Conservation (phyloP, 2,888 invertebrate species). For the Bibio marci region DNA sequence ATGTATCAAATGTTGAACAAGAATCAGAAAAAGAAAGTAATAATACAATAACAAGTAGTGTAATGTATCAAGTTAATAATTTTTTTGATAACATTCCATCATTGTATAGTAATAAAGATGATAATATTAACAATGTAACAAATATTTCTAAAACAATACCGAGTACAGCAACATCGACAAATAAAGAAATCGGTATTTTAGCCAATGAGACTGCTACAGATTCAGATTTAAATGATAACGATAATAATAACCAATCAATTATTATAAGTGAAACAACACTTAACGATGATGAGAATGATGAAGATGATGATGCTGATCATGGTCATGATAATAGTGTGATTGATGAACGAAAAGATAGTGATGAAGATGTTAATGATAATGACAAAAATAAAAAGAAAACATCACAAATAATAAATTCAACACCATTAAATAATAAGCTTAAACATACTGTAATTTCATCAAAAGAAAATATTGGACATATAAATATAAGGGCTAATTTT, state of each 20-base stretch:
- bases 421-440: background rate
- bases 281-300: too few relatives aligned
- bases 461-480: slow-evolving; percentile 7
- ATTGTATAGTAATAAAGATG: background rate
- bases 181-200: background rate
- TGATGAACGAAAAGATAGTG: too few relatives aligned
- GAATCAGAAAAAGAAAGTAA: background rate
- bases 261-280: too few relatives aligned
- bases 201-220: slow-evolving; percentile 1
- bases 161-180: background rate
- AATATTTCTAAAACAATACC: background rate
- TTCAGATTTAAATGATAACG: too few relatives aligned
- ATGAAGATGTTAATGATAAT: too few relatives aligned
- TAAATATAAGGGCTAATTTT: slow-evolving; percentile 27
- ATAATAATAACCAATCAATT: too few relatives aligned
- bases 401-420: background rate
- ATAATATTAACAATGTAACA: background rate
- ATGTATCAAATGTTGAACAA: background rate
- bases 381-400: background rate
- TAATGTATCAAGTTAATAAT: slow-evolving; percentile 1
- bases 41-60: background rate
- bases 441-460: too few relatives aligned
- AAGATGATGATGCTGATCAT: too few relatives aligned
- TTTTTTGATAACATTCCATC: slow-evolving; percentile 3
- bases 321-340: too few relatives aligned